Evolutionary conservation across 2,888 invertebrate species (phyloP).

Genomic region (Noctuana brunneofusca): DNA sequence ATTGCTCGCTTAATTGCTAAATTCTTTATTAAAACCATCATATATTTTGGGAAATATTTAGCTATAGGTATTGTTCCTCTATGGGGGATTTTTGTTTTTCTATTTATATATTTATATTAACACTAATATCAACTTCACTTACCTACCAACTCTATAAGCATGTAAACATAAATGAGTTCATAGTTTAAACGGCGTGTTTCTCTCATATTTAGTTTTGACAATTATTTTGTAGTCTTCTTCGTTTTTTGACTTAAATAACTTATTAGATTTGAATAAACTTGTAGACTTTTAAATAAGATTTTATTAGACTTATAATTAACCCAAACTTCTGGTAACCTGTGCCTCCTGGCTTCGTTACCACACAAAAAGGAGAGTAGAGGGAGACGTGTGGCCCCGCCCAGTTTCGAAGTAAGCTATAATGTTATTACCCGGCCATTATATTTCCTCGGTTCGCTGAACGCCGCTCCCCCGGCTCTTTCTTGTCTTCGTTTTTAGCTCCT

Average conservation of each 20-base stretch:
- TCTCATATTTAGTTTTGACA: no score
- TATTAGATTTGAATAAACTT: no score
- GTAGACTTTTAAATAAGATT: no score
- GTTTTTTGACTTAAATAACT: no score
- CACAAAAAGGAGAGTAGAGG: constrained; percentile 8
- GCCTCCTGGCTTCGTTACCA: constrained; percentile 13
- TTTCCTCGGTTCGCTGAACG: constrained; percentile 42
- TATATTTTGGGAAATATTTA: not conserved
- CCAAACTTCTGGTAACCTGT: not conserved
- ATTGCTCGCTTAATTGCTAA: not conserved
- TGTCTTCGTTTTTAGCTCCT: constrained; percentile 9
- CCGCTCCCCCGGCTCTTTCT: constrained; percentile 19
- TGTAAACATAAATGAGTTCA: no score
- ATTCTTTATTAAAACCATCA: not conserved
- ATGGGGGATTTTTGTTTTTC: no score
- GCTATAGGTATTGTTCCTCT: no score
- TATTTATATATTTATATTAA: no score
- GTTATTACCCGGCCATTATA: constrained; percentile 50
- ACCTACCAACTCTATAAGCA: no score
- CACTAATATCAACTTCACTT: no score
- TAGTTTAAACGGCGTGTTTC: no score
- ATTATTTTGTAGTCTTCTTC: no score
- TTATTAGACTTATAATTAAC: not conserved
- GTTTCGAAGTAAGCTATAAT: constrained; percentile 42
- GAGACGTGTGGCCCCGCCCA: constrained; percentile 29